Evolutionary conservation across 2,113 vertebrate species (phyloP), one percentile per base, ranked within the genome.

Genomic region (Bubalus kerabau): DNA sequence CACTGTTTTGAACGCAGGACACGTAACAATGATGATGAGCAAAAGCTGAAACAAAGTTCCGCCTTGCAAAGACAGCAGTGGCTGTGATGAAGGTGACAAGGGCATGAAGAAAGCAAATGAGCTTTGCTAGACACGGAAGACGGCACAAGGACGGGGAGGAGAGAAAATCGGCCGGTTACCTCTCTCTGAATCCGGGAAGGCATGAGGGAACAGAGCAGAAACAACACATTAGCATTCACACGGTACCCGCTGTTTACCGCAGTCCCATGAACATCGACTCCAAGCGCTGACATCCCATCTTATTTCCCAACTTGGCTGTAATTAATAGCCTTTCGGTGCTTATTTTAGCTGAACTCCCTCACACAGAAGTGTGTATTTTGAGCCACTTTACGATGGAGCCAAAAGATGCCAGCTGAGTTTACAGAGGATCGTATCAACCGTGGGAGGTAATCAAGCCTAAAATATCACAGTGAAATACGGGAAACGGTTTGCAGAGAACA

Each of bases 101-200:
- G 93, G 76, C 94, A 93, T 80, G 94, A 78, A 87, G 82, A 64
- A 93, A 97, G 97, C 94, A 4, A 32, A 89, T 85, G 93, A 94
- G 96, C 43, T 87, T 1, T 81, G 97, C 87, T 6, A 0, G 97
- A 97, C 98, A 96, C 28, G 56, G 36, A 96, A 91, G 86, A 97
- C 95, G 97, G 10, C 86, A 43, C 52, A 57, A 52, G 59, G 96
- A 95, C 5, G 95, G 5, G 28, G 86, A 97, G 95, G 98, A 98
- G 94, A 0, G 28, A 98, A 98, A 98, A 78, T 67, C 1, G 4
- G 96, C 57, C 1, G 93, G 98, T 99, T 99, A 99, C 99, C 99
- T 99, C 99, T 99, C 99, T 99, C 99, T 99, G 99, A 98, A 94
- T 99, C 99, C 99, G 71, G 97, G 99, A 94, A 98, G 99, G 99